Conservation (phyloP, 2,888 invertebrate genomes). For the Chymomyza fuscimana region DNA sequence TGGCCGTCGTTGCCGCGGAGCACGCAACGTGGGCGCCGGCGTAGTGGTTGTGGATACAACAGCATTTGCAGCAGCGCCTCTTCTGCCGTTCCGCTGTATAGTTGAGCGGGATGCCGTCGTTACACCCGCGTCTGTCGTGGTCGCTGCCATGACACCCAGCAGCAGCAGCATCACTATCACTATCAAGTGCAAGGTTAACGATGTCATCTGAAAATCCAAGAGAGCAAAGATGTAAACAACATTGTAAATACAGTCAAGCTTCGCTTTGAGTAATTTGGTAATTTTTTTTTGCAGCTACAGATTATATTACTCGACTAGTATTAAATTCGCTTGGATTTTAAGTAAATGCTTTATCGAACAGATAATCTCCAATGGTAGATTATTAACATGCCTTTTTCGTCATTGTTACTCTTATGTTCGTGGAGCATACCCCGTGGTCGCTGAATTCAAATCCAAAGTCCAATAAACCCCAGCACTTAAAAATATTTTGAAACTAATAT, state of each 20-base stretch:
- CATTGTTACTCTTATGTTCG: no score
- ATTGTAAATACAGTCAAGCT: background rate
- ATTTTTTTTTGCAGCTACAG: no score
- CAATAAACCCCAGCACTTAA: no score
- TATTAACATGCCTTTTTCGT: no score
- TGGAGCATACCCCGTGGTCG: no score
- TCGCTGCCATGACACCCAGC: constrained; percentile 43
- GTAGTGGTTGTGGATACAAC: constrained; percentile 74
- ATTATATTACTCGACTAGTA: no score
- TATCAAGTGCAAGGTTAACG: constrained; percentile 79
- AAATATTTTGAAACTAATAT: no score
- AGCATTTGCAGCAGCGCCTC: constrained; percentile 64
- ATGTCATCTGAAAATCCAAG: constrained; percentile 59
- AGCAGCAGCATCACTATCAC: constrained; percentile 64
- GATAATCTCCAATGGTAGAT: no score
- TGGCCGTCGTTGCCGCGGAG: constrained; percentile 74
- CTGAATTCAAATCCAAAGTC: no score
- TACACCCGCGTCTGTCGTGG: constrained; percentile 31
- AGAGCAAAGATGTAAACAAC: constrained; percentile 13
- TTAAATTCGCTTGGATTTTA: no score
- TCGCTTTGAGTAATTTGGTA: background rate
- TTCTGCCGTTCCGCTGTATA: constrained; percentile 25
- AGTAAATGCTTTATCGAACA: no score
- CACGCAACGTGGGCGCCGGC: constrained; percentile 79
- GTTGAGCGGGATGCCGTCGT: constrained; percentile 18